Conservation (phyloP, 2,888 invertebrate species). For the Tiliacea citrago region DNA sequence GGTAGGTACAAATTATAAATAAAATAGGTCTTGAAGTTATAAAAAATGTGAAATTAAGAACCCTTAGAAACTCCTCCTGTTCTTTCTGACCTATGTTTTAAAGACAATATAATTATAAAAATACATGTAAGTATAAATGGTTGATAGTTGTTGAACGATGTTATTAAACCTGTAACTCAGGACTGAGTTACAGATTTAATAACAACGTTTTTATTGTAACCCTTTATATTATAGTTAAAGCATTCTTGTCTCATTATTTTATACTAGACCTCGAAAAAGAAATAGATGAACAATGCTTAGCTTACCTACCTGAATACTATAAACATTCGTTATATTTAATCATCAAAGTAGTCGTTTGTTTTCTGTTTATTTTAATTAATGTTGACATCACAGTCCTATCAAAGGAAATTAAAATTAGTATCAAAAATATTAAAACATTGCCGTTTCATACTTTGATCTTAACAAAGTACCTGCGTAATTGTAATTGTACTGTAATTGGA, state of each 20-base stretch:
- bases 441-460: slow-evolving; percentile 24
- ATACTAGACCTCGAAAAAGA: not conserved
- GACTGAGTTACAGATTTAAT: no score
- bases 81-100: not conserved
- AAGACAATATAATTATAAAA: not conserved
- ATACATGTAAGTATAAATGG: no score
- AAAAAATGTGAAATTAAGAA: not conserved
- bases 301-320: not conserved
- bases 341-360: not conserved
- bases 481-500: slow-evolving; percentile 33
- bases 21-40: not conserved
- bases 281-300: not conserved
- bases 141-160: no score
- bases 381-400: not conserved
- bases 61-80: not conserved
- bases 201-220: no score
- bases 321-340: not conserved
- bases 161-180: no score
- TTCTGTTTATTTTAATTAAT: slow-evolving; percentile 13
- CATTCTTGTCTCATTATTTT: not conserved
- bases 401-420: slow-evolving; percentile 21
- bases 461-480: not conserved
- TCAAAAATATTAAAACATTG: slow-evolving; percentile 6
- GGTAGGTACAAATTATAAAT: no score
- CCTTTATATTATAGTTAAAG: not conserved